A percentile compares a stretch with the other conserved stretches of the same genome.
Evolutionary conservation across 2,888 invertebrate species (phyloP).

Genomic region (Siphonodentalium dalli): DNA sequence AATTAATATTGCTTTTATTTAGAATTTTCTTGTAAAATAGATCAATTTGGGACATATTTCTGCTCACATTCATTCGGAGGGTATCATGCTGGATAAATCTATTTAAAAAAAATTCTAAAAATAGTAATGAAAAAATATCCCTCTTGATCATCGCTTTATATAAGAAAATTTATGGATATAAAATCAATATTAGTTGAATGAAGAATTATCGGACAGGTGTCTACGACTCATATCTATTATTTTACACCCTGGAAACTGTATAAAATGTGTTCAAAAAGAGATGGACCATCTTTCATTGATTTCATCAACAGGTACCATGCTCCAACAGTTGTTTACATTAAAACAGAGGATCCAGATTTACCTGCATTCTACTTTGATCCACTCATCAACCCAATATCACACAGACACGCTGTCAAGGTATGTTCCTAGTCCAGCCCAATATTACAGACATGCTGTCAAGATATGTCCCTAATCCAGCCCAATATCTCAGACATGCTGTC

Average conservation of each 20-base stretch:
- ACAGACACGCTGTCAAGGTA: conserved; percentile 67
- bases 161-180: no score
- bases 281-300: no score
- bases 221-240: no score
- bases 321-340: conserved; percentile 98
- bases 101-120: no score
- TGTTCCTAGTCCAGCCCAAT: conserved; percentile 91
- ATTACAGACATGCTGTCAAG: conserved; percentile 73
- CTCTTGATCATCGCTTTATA: no score
- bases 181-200: no score
- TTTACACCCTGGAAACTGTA: no score
- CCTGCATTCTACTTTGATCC: conserved; percentile 99
- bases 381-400: conserved; percentile 97
- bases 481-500: conserved; percentile 78
- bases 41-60: neutral
- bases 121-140: no score
- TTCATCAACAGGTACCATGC: conserved; percentile 87
- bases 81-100: neutral
- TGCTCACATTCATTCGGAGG: no score
- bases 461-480: conserved; percentile 81
- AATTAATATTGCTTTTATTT: no score
- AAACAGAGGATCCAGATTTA: conserved; percentile 99
- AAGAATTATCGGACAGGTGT: no score
- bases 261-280: neutral
- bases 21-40: no score